Evolutionary conservation across 2,797 vertebrate genomes (phyloP), one percentile per base, ranked within the genome.

Genomic region (Euthynnus affinis): DNA sequence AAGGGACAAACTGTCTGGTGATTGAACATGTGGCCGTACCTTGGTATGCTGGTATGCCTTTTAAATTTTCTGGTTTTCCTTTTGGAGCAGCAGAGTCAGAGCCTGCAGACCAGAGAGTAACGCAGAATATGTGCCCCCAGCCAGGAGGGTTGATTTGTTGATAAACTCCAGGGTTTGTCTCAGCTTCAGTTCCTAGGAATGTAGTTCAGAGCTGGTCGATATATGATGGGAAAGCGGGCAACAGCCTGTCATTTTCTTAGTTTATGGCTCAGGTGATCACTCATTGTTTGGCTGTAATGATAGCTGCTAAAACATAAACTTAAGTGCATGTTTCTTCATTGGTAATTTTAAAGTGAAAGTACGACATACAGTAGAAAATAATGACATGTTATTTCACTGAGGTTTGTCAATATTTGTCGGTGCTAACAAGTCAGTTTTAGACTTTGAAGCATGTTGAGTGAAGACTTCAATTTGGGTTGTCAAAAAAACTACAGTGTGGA

Each of bases 31-130:
- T 89, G 88, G 87, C 82, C 2, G 5, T 49, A 71, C 63, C 70
- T 66, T 40, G 70, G 82, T 84, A 83, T 89, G 84, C 63, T 65
- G 90, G 78, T 92, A 88, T 92, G 87, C 62, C 89, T 93, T 93
- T 92, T 37, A 37, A 74, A 92, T 91, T 87, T 90, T 89, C 61
- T 61, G 59, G 3, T 64, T 78, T 76, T 64, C 69, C 57, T 37
- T 65, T 46, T 20, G 37, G 56, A 67, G 42, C 55, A 58, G 68
- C 48, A 80, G 71, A 51, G 27, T 32, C 37, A 5, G 44, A 64
- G 51, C 27, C 69, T 74, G 20, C 34, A 49, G 48, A 74, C 65
- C 56, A 40, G 48, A 78, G 69, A 67, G 67, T 48, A 67, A 77
- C 27, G 22, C 68, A 2, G 12, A 42, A 75, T 61, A 2, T 25